A percentile compares a stretch with the other conserved stretches of the same genome.
Conservation (phyloP, 1,140 invertebrate genomes). For the Dufourea novaeangliae region DNA sequence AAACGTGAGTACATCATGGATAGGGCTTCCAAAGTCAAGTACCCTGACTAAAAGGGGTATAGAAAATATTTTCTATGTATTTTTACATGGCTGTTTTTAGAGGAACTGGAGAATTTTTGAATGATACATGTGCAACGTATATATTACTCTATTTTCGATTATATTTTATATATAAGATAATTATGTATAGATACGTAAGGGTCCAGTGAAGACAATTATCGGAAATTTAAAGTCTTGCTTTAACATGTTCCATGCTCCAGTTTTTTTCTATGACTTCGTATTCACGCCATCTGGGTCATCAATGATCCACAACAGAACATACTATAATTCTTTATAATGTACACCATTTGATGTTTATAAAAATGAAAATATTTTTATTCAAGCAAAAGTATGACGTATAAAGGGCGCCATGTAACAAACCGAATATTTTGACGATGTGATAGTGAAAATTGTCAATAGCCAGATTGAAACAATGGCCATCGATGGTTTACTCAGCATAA, state of each 20-base stretch:
- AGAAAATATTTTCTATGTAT: conserved; percentile 61
- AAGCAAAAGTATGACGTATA: too few relatives aligned
- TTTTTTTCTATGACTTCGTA: too few relatives aligned
- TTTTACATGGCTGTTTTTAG: conserved; percentile 53
- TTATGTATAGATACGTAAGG: background rate
- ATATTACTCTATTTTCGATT: conserved; percentile 60
- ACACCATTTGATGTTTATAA: too few relatives aligned
- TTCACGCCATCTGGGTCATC: too few relatives aligned
- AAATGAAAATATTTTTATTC: background rate
- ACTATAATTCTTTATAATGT: too few relatives aligned
- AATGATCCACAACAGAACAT: too few relatives aligned
- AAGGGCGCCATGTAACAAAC: too few relatives aligned
- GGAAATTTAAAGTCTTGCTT: background rate
- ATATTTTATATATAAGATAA: conserved; percentile 45
- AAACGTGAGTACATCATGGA: conserved; percentile 15
- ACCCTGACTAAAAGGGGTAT: conserved; percentile 17
- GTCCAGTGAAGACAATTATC: background rate
- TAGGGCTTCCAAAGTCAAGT: conserved; percentile 60
- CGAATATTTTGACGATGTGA: too few relatives aligned
- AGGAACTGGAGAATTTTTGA: conserved; percentile 31
- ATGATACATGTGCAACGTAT: conserved; percentile 26
- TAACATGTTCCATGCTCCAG: too few relatives aligned
- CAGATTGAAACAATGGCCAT: too few relatives aligned
- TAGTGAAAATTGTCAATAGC: too few relatives aligned
- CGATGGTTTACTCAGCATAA: too few relatives aligned